Base-by-base conservation (phyloP, 2,797 vertebrate genomes). In the Tapirus indicus region DNA sequence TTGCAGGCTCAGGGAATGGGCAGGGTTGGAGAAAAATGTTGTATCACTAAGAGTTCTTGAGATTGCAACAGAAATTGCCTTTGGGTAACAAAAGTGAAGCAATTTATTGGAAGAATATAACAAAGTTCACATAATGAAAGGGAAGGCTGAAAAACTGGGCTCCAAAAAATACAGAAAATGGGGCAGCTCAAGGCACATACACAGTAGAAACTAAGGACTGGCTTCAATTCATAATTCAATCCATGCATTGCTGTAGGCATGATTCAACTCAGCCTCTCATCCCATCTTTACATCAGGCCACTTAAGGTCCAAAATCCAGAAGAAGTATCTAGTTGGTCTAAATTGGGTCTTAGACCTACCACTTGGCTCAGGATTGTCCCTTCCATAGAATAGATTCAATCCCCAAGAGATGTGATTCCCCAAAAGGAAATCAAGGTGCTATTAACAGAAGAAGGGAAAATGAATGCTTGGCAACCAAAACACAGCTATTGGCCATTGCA, bases 341-440 rank as follows among this genome's bases (percentile, higher is more conserved):
- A 72, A 27, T 29, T 68, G 21, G 47, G 9, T 77, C 72, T 66
- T 29, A 25, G 1, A 87, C 10, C 58, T 44, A 79, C 23, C 16
- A 52, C 6, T 95, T 88, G 21, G 52, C 29, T 92, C 10, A 13
- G 5, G 7, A 87, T 77, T 71, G 35, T 79, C 12, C 56, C n/a
- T 93, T 90, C 56, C 52, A 7, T n/a, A 77, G 44, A 85, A 66
- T 2, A 75, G 52, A 84, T 49, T 44, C 17, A 27, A 2, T 60
- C 27, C 29, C 41, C 18, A 21, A 83, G 21, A 71, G 54, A 92
- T 44, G 25, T 25, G 72, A 84, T 88, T 96, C 29, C 41, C 41
- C 20, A 29, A 88, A 74, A 93, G 78, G 62, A 94, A 95, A 92
- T 66, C 38, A 94, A 91, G 79, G 25, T 88, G 13, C 41, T 78